Base-by-base conservation (phyloP, 2,888 invertebrate genomes). In the Pollenia griseotomentosa region DNA sequence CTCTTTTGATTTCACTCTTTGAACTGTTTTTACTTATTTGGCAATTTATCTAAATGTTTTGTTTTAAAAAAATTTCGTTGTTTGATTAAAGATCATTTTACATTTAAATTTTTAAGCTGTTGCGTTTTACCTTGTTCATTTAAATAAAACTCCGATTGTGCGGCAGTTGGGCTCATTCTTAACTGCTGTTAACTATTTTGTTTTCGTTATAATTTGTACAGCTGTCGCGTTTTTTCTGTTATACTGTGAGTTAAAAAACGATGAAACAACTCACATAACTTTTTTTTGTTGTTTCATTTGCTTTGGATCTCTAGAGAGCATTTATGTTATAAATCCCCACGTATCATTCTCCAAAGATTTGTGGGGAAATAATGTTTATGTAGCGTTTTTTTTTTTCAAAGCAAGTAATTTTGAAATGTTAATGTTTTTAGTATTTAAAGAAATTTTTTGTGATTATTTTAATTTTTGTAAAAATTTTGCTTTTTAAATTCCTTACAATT, bases 41-140 rank as follows among this genome's bases (percentile, higher is more conserved):
- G 53, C 40, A 68, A 44, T 55, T 40, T 48, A 57, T 65, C 57
- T 63, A 48, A 12, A 2, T 51, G 46, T 66, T 55, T 77, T 71
- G 48, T 42, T 73, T 59, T 9, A 78, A 73, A 57, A 73, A 57
- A 7, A 68, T 83, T 75, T n/a, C 57, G 65, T 77, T 66, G 53
- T 87, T 84, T 68, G 55, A 70, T 84, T 84, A 79, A 81, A 84
- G 81, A 87, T 87, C 81, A 83, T 73, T 68, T 57, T n/a, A n/a
- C 10, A 51, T 40, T 48, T 63, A 0, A 23, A 48, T 73, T 61
- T 11, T 33, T 65, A 2, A n/a, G 5, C 46, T 66, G 53, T 44
- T 65, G 61, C 44, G 66, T 74, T 8, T 82, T 68, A 33, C 48
- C 48, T 55, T 71, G 79, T 77, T 61, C 59, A 79, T 86, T 81